Percentiles rank a stretch among this genome's conserved stretches.
Evolutionary conservation across 2,888 invertebrate species (phyloP).

Genomic region (Elaeidobius kamerunicus): DNA sequence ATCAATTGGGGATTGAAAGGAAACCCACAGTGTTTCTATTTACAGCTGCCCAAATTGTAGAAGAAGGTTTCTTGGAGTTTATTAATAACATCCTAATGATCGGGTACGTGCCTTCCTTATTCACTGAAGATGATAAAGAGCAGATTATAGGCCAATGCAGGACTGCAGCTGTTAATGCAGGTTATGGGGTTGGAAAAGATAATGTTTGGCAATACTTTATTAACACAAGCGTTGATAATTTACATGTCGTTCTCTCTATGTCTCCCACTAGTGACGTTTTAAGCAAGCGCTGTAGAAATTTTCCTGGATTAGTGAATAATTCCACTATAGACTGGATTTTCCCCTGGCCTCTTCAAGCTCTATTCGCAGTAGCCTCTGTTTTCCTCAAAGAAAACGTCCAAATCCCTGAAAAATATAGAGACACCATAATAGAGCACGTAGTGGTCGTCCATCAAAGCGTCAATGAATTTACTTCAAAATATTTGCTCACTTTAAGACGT

Average conservation of each 20-base stretch:
- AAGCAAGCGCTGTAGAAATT: conserved; percentile 81
- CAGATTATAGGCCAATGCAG: conserved; percentile 68
- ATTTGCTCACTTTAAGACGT: conserved; percentile 68
- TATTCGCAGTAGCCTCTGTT: conserved; percentile 82
- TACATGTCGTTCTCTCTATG: conserved; percentile 90
- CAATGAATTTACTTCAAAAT: conserved; percentile 68
- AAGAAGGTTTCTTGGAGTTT: conserved; percentile 82
- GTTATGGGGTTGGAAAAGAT: conserved; percentile 73
- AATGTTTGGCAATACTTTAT: conserved; percentile 84
- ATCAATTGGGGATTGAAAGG: conserved; percentile 68
- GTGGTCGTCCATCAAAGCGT: conserved; percentile 82
- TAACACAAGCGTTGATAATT: conserved; percentile 72
- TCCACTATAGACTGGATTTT: conserved; percentile 93
- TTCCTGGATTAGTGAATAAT: conserved; percentile 89
- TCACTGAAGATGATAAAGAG: conserved; percentile 87
- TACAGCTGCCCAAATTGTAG: conserved; percentile 76
- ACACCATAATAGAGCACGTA: conserved; percentile 75
- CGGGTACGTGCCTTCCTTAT: conserved; percentile 80
- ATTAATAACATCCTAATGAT: conserved; percentile 91
- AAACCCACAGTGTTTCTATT: conserved; percentile 81
- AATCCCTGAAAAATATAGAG: conserved; percentile 50
- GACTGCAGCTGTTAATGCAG: conserved; percentile 65
- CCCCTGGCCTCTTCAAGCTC: conserved; percentile 89
- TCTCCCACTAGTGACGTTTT: conserved; percentile 81
- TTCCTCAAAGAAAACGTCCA: conserved; percentile 66